Percentiles rank a stretch among this genome's conserved stretches.
These are phyloP conservation scores for Cryptotis parvus DNA, from an alignment of 2,113 vertebrate species.

Conservation along the genomic window DNA sequence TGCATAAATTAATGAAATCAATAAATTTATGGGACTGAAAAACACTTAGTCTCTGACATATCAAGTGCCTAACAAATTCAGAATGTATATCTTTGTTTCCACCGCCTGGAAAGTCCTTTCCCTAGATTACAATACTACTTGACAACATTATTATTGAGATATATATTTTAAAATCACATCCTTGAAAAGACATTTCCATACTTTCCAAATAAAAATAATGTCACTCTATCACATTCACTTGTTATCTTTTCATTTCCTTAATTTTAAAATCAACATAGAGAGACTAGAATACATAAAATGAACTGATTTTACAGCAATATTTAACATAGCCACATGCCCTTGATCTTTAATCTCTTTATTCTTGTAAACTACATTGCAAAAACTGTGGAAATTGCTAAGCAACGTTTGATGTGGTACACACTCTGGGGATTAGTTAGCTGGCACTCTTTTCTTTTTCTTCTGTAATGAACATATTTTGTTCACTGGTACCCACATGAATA, in stretches of 20 bases:
- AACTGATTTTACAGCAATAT: neutral
- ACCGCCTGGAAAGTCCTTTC: neutral
- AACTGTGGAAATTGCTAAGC: constrained; percentile 60
- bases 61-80: neutral
- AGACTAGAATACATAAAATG: constrained; percentile 33
- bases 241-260: neutral
- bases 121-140: neutral
- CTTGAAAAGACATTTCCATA: neutral
- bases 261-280: neutral
- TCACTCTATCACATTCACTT: neutral
- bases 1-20: neutral
- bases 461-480: constrained; percentile 56
- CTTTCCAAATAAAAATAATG: neutral
- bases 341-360: constrained; percentile 44
- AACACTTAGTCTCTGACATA: neutral
- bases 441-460: constrained; percentile 29
- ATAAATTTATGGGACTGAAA: constrained; percentile 12
- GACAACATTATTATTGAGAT: neutral
- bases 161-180: neutral
- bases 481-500: constrained; percentile 27
- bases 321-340: neutral
- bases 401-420: constrained; percentile 11
- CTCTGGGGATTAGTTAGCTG: constrained; percentile 11
- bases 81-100: neutral
- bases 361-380: constrained; percentile 53